Evolutionary conservation across 2,797 vertebrate genomes (phyloP), one percentile per base, ranked within the genome.

Genomic region (Eulemur albifrons): DNA sequence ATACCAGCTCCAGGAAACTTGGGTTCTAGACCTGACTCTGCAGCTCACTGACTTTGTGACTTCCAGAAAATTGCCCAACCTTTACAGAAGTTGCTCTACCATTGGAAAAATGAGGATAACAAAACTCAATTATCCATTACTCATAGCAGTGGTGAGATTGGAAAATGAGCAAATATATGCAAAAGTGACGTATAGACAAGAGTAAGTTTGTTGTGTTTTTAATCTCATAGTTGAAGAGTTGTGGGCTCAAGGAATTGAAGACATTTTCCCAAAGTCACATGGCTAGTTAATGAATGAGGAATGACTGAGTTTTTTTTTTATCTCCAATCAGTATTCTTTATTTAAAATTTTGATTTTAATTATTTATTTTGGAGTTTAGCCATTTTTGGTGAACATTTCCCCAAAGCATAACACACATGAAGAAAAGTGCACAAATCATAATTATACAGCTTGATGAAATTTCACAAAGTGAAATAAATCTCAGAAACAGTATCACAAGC

Each of bases 401-500:
- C 67, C 40, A 61, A 67, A 86, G 20, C 50, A 48, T 35, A 92
- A 65, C 9, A 50, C 23, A 59, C 5, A 38, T 76, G 50, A 18
- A 40, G 45, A 73, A 83, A 88, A 82, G 65, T 48, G 35, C 13
- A 65, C 21, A 82, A 57, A 50, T 48, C 17, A 17, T 45, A 72
- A 17, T 48, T 76, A 65, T 27, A 25, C 2, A 63, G 12, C 27
- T 67, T 45, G 50, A 17, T 76, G 54, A 82, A 82, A 65, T 82
- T 88, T 88, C 70, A 80, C 18, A 79, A 59, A 67, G 32, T 80
- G 50, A 80, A 69, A 84, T 17, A 81, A 23, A 77, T 72, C 27
- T 59, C 40, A 27, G 61, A 72, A 90, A 52, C 6, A 81, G 3
- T n/a, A n/a, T 69, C 13, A 85, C 9, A 4, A 57, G 63, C 2